A percentile compares a stretch with the other conserved stretches of the same genome.
phyloP scores from a whole-genome alignment of 1,140 invertebrate species.

The Apis laboriosa region DNA sequence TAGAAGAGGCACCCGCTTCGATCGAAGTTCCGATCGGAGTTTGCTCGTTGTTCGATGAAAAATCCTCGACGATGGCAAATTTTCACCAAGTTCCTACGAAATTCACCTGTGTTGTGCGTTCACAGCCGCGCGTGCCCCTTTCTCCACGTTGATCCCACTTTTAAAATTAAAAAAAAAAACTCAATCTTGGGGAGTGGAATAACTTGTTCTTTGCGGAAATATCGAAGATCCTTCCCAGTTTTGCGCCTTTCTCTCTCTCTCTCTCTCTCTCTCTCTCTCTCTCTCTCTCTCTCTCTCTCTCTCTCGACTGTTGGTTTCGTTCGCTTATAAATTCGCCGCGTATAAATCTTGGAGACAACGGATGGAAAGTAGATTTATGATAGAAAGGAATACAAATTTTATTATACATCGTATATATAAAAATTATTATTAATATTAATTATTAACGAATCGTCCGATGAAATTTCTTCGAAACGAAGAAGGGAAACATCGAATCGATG shows the following conservation, averaged over 20 bases:
- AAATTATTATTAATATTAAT: no score
- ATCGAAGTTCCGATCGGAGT: constrained; percentile 5
- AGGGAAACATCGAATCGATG: not conserved
- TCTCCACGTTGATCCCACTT: not conserved
- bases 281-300: not conserved
- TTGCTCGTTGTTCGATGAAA: constrained; percentile 2
- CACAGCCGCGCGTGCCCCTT: no score
- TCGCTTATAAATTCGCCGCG: no score
- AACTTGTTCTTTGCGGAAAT: not conserved
- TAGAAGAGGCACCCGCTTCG: constrained; percentile 9
- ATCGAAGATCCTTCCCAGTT: not conserved
- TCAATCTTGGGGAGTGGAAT: not conserved
- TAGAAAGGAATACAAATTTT: no score
- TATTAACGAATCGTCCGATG: no score
- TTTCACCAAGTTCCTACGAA: not conserved
- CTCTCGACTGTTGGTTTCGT: not conserved
- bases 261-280: not conserved
- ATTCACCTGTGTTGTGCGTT: not conserved
- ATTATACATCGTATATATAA: no score
- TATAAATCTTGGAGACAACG: no score
- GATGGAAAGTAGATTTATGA: no score
- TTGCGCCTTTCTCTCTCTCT: not conserved
- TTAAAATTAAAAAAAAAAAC: not conserved
- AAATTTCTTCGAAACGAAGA: no score
- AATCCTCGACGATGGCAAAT: constrained; percentile 7